These are phyloP conservation scores for Emydoidea blandingii DNA, from an alignment of 2,797 vertebrate species.

Conservation along the genomic window DNA sequence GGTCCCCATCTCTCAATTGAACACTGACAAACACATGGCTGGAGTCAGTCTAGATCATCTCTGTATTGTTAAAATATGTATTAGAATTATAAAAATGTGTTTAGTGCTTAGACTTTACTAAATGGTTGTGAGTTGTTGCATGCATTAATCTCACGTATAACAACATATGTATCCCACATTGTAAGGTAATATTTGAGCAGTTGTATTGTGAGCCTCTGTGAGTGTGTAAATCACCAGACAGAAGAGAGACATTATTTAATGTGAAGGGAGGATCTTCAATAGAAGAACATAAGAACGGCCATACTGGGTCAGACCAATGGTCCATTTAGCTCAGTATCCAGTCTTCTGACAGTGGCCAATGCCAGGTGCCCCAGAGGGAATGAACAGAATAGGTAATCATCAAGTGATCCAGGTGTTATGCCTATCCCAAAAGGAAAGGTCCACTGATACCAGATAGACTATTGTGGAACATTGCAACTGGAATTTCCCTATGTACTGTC, in stretches of 20 bases:
- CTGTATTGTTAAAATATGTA: background rate
- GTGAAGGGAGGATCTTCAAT: background rate
- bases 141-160: background rate
- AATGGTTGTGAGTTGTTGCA: background rate
- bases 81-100: background rate
- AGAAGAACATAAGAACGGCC: background rate
- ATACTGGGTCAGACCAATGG: too few species aligned
- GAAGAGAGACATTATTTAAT: background rate
- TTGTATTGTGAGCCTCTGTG: background rate
- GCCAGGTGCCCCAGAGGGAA: too few species aligned
- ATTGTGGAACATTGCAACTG: background rate
- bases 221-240: background rate
- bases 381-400: too few species aligned
- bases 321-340: too few species aligned
- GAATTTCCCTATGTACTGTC: background rate
- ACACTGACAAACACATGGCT: background rate
- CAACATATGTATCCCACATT: background rate
- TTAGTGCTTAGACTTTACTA: background rate
- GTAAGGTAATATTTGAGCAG: background rate
- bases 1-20: background rate
- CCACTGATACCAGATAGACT: background rate
- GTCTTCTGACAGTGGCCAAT: too few species aligned
- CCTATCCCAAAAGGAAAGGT: background rate
- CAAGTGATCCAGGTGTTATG: background rate
- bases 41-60: background rate